Percentiles rank a stretch among this genome's conserved stretches.
Evolutionary conservation across 1,140 invertebrate genomes (phyloP).

Genomic region (Pseudomyrmex flavicornis): DNA sequence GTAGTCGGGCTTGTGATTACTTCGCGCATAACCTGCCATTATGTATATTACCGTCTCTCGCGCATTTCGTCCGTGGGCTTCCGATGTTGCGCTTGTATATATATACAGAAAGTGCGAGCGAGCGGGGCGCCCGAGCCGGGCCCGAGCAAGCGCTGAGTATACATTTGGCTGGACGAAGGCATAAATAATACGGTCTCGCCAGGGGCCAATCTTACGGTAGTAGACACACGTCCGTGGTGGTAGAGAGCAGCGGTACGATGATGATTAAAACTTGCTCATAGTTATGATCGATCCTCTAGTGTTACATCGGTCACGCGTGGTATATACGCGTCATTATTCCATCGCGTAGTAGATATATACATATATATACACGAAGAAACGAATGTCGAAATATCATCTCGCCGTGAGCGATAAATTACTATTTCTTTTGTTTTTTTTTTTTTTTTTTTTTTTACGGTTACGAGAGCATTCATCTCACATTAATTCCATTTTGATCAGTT

Average conservation of each 20-base stretch:
- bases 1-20: slow-evolving; percentile 74
- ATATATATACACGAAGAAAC: not conserved
- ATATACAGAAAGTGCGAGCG: not conserved
- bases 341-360: not conserved
- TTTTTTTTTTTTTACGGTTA: not conserved
- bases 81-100: slow-evolving; percentile 56
- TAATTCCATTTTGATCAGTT: not conserved
- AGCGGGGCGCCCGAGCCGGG: not conserved
- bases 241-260: slow-evolving; percentile 34
- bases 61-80: slow-evolving; percentile 66
- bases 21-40: slow-evolving; percentile 70
- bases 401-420: not conserved
- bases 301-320: slow-evolving; percentile 29
- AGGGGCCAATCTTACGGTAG: slow-evolving; percentile 59
- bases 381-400: slow-evolving; percentile 42
- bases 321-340: slow-evolving; percentile 33
- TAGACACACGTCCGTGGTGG: slow-evolving; percentile 1
- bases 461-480: not conserved
- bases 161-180: slow-evolving; percentile 56
- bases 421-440: not conserved
- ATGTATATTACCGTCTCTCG: slow-evolving; percentile 73
- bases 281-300: slow-evolving; percentile 39
- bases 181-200: slow-evolving; percentile 68
- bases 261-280: slow-evolving; percentile 61
- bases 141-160: slow-evolving; percentile 16